Percentiles rank a stretch among this genome's conserved stretches.
phyloP scores from a whole-genome alignment of 2,888 invertebrate genomes.

The Psylliodes chrysocephalus region DNA sequence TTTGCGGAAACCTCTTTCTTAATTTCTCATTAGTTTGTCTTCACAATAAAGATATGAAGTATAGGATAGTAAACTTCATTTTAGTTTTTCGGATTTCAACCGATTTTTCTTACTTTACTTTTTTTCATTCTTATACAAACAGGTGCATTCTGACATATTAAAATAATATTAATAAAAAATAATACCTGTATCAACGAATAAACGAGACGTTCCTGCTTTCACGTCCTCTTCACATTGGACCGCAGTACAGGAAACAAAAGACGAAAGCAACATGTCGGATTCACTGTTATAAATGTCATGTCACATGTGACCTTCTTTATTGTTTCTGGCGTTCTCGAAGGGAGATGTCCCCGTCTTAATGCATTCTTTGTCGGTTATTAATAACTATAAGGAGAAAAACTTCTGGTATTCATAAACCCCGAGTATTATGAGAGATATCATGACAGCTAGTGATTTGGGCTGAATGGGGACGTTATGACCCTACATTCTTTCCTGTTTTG shows the following conservation, averaged over 20 bases:
- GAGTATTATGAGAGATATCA: slow-evolving; percentile 54
- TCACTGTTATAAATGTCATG: slow-evolving; percentile 62
- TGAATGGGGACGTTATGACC: slow-evolving; percentile 50
- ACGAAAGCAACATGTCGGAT: slow-evolving; percentile 60
- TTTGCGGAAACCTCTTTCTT: no score
- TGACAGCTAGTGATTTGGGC: slow-evolving; percentile 54
- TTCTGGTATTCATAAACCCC: slow-evolving; percentile 50
- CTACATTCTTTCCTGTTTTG: slow-evolving; percentile 17
- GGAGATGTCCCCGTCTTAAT: slow-evolving; percentile 46
- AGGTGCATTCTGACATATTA: no score
- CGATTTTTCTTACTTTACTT: no score
- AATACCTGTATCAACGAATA: not conserved
- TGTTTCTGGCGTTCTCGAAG: slow-evolving; percentile 57
- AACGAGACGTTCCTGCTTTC: slow-evolving; percentile 13
- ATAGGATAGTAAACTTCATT: no score
- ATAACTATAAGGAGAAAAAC: slow-evolving; percentile 50
- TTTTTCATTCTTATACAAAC: no score
- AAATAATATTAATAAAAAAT: no score
- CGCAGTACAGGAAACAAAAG: slow-evolving; percentile 46
- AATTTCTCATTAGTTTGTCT: no score
- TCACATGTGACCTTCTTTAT: slow-evolving; percentile 57
- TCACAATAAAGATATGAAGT: no score
- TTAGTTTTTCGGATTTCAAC: no score
- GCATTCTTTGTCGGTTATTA: slow-evolving; percentile 57
- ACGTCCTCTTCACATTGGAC: slow-evolving; percentile 54